These are phyloP conservation scores for Pachyrhynchus sulphureomaculatus DNA, from an alignment of 1,140 invertebrate species.

Conservation along the genomic window DNA sequence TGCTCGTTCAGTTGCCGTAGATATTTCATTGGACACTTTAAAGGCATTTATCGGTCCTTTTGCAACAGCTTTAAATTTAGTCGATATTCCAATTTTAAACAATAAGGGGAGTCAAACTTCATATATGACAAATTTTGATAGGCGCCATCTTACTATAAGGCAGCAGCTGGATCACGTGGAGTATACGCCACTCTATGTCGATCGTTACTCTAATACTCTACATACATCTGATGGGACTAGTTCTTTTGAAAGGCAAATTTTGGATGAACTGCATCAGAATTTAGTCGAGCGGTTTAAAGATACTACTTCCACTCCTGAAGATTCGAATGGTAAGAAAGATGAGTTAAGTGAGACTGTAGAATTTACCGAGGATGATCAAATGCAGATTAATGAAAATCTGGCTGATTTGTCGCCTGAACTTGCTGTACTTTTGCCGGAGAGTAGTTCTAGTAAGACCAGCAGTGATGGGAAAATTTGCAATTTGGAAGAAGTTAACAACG, in stretches of 20 bases:
- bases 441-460: constrained; percentile 6
- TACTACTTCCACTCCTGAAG: neutral
- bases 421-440: neutral
- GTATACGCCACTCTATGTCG: constrained; percentile 34
- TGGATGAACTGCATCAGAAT: constrained; percentile 36
- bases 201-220: constrained; percentile 21
- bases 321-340: neutral
- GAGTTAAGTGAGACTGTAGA: constrained; percentile 14
- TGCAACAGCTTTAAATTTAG: constrained; percentile 42
- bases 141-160: neutral
- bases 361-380: constrained; percentile 27
- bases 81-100: constrained; percentile 26
- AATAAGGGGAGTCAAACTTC: constrained; percentile 39
- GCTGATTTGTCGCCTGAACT: constrained; percentile 22
- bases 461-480: neutral
- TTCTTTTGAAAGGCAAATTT: constrained; percentile 39
- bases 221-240: neutral
- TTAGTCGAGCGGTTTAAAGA: constrained; percentile 22
- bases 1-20: constrained; percentile 37
- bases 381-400: constrained; percentile 21
- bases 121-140: constrained; percentile 33
- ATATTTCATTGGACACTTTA: constrained; percentile 40
- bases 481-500: neutral
- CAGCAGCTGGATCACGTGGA: constrained; percentile 8
- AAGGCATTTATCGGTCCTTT: constrained; percentile 46